phyloP scores from a whole-genome alignment of 53 echinoderm and acorn worm species.

The Echinarachnius parma region DNA sequence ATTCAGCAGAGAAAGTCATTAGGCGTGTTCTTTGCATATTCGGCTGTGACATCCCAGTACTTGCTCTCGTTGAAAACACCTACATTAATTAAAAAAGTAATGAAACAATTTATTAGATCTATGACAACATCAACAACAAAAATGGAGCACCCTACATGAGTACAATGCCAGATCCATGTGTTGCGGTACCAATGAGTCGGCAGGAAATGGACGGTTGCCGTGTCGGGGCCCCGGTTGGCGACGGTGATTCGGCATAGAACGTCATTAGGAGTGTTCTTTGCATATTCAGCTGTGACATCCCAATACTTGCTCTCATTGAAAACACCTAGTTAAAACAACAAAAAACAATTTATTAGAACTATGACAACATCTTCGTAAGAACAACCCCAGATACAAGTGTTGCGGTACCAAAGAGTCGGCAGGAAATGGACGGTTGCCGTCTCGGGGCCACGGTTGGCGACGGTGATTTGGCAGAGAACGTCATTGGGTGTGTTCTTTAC shows the following conservation, averaged over 20 bases:
- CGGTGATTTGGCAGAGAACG: constrained; percentile 83
- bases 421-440: constrained; percentile 90
- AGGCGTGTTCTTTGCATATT: constrained; percentile 95
- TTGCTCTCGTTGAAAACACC: constrained; percentile 78
- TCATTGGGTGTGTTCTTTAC: constrained; percentile 97
- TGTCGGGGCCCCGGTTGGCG: constrained; percentile 82
- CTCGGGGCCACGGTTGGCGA: constrained; percentile 86
- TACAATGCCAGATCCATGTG: constrained; percentile 97
- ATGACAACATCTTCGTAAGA: constrained; percentile 86
- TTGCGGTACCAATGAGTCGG: constrained; percentile 92
- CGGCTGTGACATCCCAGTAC: constrained; percentile 92
- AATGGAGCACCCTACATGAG: constrained; percentile 88
- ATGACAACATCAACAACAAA: too few species aligned
- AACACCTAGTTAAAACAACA: constrained; percentile 52
- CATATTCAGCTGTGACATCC: constrained; percentile 93
- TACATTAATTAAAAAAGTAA: constrained; percentile 10
- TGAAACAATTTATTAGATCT: too few species aligned
- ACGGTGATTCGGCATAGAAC: constrained; percentile 87
- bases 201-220: constrained; percentile 89
- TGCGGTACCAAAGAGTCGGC: constrained; percentile 88
- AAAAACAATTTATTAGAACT: too few species aligned
- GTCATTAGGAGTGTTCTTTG: constrained; percentile 96
- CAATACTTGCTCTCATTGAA: constrained; percentile 84
- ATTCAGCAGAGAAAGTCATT: constrained; percentile 90
- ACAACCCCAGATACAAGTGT: constrained; percentile 99